These are phyloP conservation scores for Stramonita haemastoma DNA, from an alignment of 2,888 invertebrate genomes.

Conservation along the genomic window DNA sequence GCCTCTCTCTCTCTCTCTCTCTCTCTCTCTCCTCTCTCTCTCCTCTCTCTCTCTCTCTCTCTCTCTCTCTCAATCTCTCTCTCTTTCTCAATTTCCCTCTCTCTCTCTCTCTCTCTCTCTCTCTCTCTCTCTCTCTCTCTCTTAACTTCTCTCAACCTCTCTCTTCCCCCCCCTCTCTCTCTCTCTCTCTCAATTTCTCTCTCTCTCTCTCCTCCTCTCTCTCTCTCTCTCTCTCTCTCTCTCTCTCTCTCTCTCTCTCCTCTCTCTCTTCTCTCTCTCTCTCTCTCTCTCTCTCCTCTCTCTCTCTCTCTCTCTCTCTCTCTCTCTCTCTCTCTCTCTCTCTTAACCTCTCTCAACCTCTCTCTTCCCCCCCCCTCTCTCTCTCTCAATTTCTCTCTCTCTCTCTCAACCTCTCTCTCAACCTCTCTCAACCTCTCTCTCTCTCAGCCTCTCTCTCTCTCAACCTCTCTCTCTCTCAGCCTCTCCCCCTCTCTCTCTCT, in stretches of 20 bases:
- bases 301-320: background rate
- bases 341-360: background rate
- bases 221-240: slow-evolving; percentile 10
- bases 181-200: background rate
- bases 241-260: slow-evolving; percentile 19
- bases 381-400: background rate
- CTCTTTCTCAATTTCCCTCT: background rate
- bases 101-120: background rate
- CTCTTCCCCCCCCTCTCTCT: background rate
- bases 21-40: background rate
- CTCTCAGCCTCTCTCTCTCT: background rate
- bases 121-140: background rate
- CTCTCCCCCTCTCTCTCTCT: background rate
- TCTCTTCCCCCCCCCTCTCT: background rate
- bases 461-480: too few species aligned
- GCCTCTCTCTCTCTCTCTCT: background rate
- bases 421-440: background rate
- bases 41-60: background rate
- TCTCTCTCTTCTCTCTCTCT: background rate
- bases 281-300: background rate
- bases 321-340: background rate
- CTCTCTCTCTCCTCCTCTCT: background rate
- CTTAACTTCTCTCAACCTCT: background rate
- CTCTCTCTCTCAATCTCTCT: background rate
- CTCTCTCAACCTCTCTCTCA: background rate